These are phyloP conservation scores for Lamellibrachia satsuma DNA, from an alignment of 2,888 invertebrate species.

Conservation along the genomic window DNA sequence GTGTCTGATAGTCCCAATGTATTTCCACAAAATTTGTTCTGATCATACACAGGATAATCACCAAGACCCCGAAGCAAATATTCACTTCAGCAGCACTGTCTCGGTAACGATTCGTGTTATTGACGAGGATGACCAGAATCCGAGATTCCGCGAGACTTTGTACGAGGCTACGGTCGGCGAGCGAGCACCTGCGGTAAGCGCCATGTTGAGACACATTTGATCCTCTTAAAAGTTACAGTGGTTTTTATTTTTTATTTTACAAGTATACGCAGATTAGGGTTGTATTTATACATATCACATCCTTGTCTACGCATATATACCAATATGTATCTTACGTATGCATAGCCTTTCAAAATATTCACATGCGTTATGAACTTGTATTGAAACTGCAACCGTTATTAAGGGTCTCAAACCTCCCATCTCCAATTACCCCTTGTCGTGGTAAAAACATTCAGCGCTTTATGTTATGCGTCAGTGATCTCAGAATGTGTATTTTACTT, in stretches of 20 bases:
- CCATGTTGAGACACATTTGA: not conserved
- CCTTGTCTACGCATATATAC: not conserved
- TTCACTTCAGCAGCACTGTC: not conserved
- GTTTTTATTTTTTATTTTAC: not conserved
- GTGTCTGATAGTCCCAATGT: not conserved
- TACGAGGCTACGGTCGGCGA: not conserved
- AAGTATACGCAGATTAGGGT: not conserved
- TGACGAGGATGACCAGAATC: constrained; percentile 13
- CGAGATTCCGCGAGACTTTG: constrained; percentile 6
- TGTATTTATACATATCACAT: not conserved
- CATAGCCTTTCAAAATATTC: not conserved
- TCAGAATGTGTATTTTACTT: too few species aligned
- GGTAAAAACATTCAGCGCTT: too few species aligned
- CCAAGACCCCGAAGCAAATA: not conserved
- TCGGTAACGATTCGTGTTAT: not conserved
- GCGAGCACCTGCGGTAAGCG: not conserved
- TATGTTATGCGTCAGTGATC: too few species aligned
- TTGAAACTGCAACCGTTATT: too few species aligned
- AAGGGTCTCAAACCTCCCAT: too few species aligned
- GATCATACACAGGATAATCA: not conserved
- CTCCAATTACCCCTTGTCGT: too few species aligned
- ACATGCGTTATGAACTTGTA: not conserved
- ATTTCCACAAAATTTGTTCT: not conserved
- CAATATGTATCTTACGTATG: not conserved
- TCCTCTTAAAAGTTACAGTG: not conserved